Evolutionary conservation across 1,140 invertebrate species (phyloP), one percentile per base, ranked within the genome.

Genomic region (Dinothrombium tinctorium): DNA sequence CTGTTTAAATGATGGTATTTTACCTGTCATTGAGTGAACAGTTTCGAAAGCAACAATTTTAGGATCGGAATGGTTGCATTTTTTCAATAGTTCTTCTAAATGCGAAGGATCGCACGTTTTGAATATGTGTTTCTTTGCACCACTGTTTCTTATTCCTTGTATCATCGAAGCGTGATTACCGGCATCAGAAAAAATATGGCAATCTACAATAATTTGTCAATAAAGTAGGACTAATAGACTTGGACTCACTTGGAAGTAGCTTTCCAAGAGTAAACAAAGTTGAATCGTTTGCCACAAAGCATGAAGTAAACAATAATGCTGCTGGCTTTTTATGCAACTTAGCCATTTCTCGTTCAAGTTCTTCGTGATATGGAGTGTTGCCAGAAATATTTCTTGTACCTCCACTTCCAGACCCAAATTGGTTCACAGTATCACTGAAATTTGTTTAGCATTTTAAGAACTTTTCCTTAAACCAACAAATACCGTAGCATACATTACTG

Each of bases 81-180:
- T 45, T 26, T 52, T 61, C 14, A 96, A 60, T 26, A 89, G 55
- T 47, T 76, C 62, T 50, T 79, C 73, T 41, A 98, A 63, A 62
- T 95, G 82, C 21, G 63, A 56, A 1, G 77, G 74, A 55, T 95
- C 84, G 57, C 95, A 95, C 54, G 95, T 89, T 5, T 76, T 68
- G 55, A 92, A 96, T 47, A 96, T 84, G 42, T 89, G 81, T 54
- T 95, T 95, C 0, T 78, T 74, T 12, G 76, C 84, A 11, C 75
- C 68, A 54, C 84, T 89, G 58, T 90, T 92, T 32, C 76, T 62
- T 38, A 96, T 95, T 0, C 90, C 89, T 55, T 90, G 81, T 46
- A 98, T 96, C 89, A 98, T 95, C 0, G 87, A 94, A 2, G 90
- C 89, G 61, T 96, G 89, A 62, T 98, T 98, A 1, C 86, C 87